Conservation (phyloP, 2,113 vertebrate genomes). For the Stomatorhinus ivindoensis region DNA sequence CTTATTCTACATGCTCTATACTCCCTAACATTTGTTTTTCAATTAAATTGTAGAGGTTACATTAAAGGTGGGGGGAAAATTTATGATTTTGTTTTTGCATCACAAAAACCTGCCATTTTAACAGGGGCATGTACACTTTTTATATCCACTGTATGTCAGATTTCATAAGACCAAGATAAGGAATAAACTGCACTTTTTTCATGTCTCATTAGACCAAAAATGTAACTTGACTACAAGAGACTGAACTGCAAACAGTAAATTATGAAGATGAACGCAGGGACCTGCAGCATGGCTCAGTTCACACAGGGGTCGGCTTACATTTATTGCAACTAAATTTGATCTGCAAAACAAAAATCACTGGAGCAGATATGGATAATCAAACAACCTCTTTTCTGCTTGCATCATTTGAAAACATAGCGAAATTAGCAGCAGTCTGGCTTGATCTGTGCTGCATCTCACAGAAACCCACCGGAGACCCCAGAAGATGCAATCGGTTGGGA, state of each 20-base stretch:
- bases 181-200: neutral
- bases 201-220: neutral
- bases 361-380: neutral
- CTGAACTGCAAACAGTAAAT: neutral
- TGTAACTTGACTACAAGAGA: neutral
- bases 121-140: no score
- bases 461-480: neutral
- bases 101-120: no score
- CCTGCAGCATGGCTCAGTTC: neutral
- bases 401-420: no score
- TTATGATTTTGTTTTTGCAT: no score
- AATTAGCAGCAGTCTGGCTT: neutral
- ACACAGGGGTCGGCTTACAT: neutral
- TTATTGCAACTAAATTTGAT: neutral
- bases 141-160: neutral
- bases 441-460: neutral
- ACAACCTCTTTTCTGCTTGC: neutral
- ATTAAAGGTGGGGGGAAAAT: no score
- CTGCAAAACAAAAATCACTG: neutral
- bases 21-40: no score
- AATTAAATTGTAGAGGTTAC: no score
- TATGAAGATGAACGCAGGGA: neutral
- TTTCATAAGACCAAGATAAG: neutral
- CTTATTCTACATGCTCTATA: no score
- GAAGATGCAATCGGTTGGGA: neutral